Conservation (phyloP, 2,113 vertebrate genomes). For the Aramus guarauna region DNA sequence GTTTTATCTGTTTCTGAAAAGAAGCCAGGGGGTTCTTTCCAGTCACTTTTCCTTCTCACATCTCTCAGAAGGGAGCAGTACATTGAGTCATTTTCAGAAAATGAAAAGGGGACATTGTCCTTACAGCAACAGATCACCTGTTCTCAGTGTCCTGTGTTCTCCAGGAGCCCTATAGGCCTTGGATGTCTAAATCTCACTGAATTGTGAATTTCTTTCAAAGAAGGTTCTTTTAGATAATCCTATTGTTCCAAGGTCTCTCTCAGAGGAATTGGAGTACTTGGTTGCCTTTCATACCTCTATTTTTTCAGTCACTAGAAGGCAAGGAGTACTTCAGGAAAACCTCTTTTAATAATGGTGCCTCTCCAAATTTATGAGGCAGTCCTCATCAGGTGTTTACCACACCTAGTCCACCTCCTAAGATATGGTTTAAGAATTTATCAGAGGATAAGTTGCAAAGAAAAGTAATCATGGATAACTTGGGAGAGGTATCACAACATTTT, state of each 20-base stretch:
- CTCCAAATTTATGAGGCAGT: background rate
- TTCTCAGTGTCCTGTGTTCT: background rate
- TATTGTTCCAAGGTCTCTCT: background rate
- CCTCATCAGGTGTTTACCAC: background rate
- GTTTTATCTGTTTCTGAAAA: background rate
- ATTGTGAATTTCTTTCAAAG: background rate
- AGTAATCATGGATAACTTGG: background rate
- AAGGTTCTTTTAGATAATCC: background rate
- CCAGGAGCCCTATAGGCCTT: background rate
- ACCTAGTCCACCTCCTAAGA: background rate
- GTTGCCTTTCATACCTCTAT: background rate
- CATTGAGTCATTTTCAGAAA: background rate
- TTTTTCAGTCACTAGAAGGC: background rate
- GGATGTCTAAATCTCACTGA: background rate
- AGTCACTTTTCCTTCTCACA: background rate
- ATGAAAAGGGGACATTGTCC: background rate
- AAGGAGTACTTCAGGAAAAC: background rate
- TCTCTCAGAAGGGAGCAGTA: background rate
- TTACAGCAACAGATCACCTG: background rate
- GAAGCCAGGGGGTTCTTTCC: background rate
- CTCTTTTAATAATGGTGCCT: background rate
- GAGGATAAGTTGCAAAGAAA: background rate
- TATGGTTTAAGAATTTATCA: background rate
- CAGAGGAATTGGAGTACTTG: background rate
- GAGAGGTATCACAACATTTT: background rate